These are phyloP conservation scores for Drosophila subpulchrella DNA, from an alignment of 1,140 invertebrate genomes.

Conservation along the genomic window DNA sequence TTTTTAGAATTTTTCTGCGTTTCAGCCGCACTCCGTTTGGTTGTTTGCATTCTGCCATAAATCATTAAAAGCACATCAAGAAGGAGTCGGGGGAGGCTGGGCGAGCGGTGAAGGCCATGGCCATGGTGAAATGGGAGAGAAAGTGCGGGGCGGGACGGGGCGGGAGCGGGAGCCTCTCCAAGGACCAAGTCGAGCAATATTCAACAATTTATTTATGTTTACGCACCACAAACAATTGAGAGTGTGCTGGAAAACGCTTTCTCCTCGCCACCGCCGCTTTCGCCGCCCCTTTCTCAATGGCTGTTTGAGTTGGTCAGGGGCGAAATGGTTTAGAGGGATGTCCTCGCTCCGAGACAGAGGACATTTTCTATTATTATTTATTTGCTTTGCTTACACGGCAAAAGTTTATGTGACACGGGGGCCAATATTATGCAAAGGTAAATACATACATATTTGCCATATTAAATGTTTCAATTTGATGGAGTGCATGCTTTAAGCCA, in stretches of 20 bases:
- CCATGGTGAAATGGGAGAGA: conserved; percentile 6
- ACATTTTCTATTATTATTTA: conserved; percentile 46
- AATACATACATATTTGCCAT: conserved; percentile 17
- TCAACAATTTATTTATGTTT: conserved; percentile 66
- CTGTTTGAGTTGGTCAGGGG: conserved; percentile 16
- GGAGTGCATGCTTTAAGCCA: conserved; percentile 5
- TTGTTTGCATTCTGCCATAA: conserved; percentile 66
- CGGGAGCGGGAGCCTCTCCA: conserved; percentile 7
- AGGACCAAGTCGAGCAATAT: conserved; percentile 52
- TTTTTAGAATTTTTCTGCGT: conserved; percentile 32
- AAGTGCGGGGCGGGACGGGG: neutral
- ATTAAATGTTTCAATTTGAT: conserved; percentile 13
- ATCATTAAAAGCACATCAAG: conserved; percentile 63
- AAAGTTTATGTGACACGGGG: conserved; percentile 15
- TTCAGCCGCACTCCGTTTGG: conserved; percentile 18
- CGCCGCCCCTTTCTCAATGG: no score
- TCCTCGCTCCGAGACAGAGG: conserved; percentile 19
- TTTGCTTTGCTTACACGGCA: conserved; percentile 22
- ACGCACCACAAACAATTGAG: conserved; percentile 49
- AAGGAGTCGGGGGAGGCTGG: conserved; percentile 2
- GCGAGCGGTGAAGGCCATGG: conserved; percentile 31
- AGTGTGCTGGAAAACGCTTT: conserved; percentile 28
- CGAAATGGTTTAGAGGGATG: conserved; percentile 35
- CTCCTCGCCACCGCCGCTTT: neutral
- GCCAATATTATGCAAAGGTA: conserved; percentile 32